Base-by-base conservation (phyloP, 2,113 vertebrate species). In the Amphiprion ocellaris region DNA sequence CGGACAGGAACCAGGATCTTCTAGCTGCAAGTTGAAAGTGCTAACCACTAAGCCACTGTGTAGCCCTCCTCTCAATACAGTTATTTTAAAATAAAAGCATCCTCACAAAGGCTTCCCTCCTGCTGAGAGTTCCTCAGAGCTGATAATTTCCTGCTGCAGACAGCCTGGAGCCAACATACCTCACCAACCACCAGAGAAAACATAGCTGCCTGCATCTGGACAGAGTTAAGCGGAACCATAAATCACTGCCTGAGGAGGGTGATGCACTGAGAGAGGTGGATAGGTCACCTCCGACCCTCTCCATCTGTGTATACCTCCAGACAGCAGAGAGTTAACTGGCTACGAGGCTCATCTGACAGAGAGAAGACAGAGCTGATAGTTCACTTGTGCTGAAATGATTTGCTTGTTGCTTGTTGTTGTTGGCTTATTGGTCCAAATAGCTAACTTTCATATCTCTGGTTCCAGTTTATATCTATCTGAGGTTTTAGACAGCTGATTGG, bases 121-220 rank as follows among this genome's bases (percentile, higher is more conserved):
- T 15, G 52, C 76, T 62, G 64, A 21, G 67, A 56, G 16, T 49
- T 56, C 14, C 46, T 56, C 59, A 12, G 66, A 70, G 54, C 55
- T 84, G 81, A 88, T 87, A 77, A 83, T 68, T 81, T 53, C 59
- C 62, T 73, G 64, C 76, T 70, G 72, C 78, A 90, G 91, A 92
- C 88, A 61, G 69, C 60, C 41, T 30, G 89, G 92, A 92, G 90
- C 88, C 89, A 10, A 69, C 53, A 50, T 63, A 68, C 73, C 77
- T 89, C 83, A 86, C 54, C 56, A 56, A 52, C 73, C 83, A 85
- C 52, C 69, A 70, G 82, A 82, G 85, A 55, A 76, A 87, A 90
- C 62, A 64, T 75, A 82, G 74, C 67, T 41, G 56, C 49, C 83
- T 69, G 92, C 93, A 94, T 94, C 93, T 94, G 94, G 89, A 89